Conservation (phyloP, 2,888 invertebrate species). For the Leistus spinibarbis region DNA sequence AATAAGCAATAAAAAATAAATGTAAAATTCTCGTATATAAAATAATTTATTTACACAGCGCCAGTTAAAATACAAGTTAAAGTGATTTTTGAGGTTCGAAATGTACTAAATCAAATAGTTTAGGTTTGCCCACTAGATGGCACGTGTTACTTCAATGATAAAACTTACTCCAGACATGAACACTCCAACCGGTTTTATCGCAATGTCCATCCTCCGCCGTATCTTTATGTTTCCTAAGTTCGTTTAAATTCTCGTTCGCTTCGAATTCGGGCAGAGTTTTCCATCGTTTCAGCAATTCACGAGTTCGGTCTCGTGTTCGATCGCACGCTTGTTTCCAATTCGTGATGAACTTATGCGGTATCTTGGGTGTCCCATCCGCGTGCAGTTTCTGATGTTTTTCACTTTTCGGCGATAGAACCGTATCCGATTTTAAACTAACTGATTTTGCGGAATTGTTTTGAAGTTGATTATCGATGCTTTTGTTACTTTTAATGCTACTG, state of each 20-base stretch:
- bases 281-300: constrained; percentile 74
- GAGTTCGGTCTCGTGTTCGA: constrained; percentile 75
- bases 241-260: constrained; percentile 52
- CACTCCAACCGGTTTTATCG: constrained; percentile 69
- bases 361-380: constrained; percentile 61
- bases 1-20: too few species aligned
- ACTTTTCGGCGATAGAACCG: constrained; percentile 52
- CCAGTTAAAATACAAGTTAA: too few species aligned
- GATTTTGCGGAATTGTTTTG: constrained; percentile 46
- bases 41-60: too few species aligned
- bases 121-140: too few species aligned
- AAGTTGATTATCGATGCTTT: constrained; percentile 52
- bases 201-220: constrained; percentile 49
- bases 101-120: too few species aligned
- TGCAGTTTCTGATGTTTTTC: constrained; percentile 48
- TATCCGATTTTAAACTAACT: constrained; percentile 53
- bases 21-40: too few species aligned
- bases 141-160: too few species aligned
- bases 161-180: constrained; percentile 76
- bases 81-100: too few species aligned
- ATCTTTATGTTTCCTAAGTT: constrained; percentile 56
- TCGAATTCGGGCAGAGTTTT: constrained; percentile 68
- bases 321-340: constrained; percentile 79
- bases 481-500: constrained; percentile 54
- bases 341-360: constrained; percentile 73